A percentile compares a stretch with the other conserved stretches of the same genome.
Conservation (phyloP, 2,113 vertebrate genomes). For the Neogale vison region DNA sequence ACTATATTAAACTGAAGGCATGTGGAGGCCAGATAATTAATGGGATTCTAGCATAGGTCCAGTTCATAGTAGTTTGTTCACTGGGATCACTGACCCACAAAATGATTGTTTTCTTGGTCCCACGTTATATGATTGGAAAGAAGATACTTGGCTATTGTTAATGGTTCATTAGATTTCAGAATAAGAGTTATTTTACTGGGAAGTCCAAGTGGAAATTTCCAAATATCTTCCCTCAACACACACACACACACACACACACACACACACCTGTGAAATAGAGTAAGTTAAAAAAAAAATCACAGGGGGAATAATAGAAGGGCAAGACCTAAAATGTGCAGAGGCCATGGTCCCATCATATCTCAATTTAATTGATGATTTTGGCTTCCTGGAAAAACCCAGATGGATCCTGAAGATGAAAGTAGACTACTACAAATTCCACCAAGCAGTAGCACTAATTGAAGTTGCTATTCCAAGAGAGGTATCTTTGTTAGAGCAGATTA, state of each 20-base stretch:
- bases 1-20: not conserved
- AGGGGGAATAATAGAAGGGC: not conserved
- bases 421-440: not conserved
- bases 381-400: not conserved
- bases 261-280: not conserved
- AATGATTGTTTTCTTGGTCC: not conserved
- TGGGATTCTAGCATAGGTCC: not conserved
- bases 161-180: not conserved
- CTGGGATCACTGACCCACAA: not conserved
- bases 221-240: not conserved
- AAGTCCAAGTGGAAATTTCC: not conserved
- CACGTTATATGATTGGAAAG: not conserved
- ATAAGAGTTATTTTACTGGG: not conserved
- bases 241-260: too few relatives aligned
- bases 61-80: not conserved
- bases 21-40: not conserved
- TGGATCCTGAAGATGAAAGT: not conserved
- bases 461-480: not conserved
- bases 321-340: not conserved
- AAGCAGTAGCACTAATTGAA: not conserved
- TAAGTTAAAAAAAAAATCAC: not conserved
- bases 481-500: not conserved
- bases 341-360: not conserved
- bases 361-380: not conserved
- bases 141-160: not conserved